These are phyloP conservation scores for Apteryx owenii DNA, from an alignment of 2,113 vertebrate genomes.

Conservation along the genomic window DNA sequence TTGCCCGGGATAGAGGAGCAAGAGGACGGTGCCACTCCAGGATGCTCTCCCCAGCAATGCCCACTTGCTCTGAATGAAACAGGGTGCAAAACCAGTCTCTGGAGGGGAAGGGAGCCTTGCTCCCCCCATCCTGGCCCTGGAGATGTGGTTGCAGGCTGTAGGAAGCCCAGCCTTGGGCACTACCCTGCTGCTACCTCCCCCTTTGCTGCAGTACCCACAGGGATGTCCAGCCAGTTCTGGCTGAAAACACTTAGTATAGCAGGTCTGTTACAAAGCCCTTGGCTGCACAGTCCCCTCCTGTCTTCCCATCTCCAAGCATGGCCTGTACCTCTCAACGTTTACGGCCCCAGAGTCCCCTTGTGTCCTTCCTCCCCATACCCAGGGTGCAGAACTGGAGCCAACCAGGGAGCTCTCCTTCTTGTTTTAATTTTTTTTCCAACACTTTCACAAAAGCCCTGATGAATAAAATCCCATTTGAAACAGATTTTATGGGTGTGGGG, in stretches of 20 bases:
- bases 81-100: not conserved
- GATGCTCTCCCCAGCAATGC: fast-evolving
- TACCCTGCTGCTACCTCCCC: not conserved
- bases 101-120: not conserved
- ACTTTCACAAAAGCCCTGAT: not conserved
- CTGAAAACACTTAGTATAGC: not conserved
- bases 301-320: not conserved
- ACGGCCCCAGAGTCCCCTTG: not conserved
- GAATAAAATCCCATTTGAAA: not conserved
- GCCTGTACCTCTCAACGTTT: not conserved
- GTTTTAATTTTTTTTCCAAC: not conserved
- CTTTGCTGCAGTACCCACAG: fast-evolving
- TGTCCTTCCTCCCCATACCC: not conserved
- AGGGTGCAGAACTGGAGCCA: not conserved
- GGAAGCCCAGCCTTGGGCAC: not conserved
- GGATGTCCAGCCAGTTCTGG: not conserved
- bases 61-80: not conserved
- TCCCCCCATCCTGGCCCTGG: not conserved
- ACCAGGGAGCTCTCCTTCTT: not conserved
- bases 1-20: not conserved
- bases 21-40: fast-evolving
- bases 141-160: not conserved
- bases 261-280: not conserved
- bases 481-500: not conserved
- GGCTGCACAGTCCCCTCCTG: not conserved